Base-by-base conservation (phyloP, 2,888 invertebrate genomes). In the Dione vanillae region DNA sequence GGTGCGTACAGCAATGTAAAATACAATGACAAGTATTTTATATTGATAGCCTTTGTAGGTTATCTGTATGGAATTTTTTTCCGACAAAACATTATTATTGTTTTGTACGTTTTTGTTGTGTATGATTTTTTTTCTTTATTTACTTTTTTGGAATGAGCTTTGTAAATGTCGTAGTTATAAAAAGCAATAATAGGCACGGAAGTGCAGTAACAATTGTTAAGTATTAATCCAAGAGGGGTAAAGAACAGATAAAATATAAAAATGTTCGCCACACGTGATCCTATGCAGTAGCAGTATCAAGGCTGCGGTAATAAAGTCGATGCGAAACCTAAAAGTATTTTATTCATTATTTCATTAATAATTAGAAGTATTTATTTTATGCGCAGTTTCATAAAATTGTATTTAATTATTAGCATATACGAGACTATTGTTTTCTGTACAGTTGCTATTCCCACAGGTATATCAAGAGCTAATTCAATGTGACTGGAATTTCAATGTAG, bases 181-280 rank as follows among this genome's bases (percentile, higher is more conserved):
- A 59, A 43, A 43, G 43, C 16, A 61, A 27, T 16, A 12, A 64
- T 64, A 51, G 14, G 56, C n/a, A 65, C 71, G 67, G 65, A 67
- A 67, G 37, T 45, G 65, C n/a, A n/a, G 65, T 69, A 65, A 67
- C 16, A 64, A 51, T 64, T 14, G 51, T 64, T 51, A 20, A 51
- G 51, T 19, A 40, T 14, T 64, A 40, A 19, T 64, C 45, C 49
- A 51, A 20, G 64, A 37, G 64, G 49, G 20, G 40, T 64, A 64
- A 40, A 64, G 40, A 64, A 40, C 40, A 64, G 10, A 20, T 51
- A 64, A 20, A 40, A 64, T 37, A 52, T 9, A 16, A 37, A 43
- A 61, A 68, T 45, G 62, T 27, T 45, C 35, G 49, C 8, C 37
- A 14, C 62, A 68, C 68, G 68, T 68, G 62, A 51, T 41, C 12